Evolutionary conservation across 92 coral and sea anemone genomes (phyloP).

Genomic region (Hydrozoanthus gracilis): DNA sequence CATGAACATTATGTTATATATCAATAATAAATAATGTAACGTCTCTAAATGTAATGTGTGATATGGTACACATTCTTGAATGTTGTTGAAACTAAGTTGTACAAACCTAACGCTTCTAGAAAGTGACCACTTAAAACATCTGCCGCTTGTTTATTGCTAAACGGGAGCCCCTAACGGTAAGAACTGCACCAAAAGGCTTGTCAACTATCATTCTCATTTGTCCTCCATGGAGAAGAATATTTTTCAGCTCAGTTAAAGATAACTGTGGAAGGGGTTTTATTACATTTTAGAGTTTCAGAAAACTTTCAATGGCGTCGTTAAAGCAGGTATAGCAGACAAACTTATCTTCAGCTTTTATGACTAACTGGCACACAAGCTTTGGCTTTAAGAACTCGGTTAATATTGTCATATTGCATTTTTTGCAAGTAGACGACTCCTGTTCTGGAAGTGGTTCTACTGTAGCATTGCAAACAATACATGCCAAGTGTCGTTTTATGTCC

Average conservation of each 20-base stretch:
- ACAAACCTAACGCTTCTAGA: slow-evolving; percentile 35
- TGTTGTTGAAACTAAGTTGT: slow-evolving; percentile 35
- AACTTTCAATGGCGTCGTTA: slow-evolving; percentile 56
- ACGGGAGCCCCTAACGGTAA: slow-evolving; percentile 28
- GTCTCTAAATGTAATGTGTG: slow-evolving; percentile 33
- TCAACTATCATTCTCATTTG: slow-evolving; percentile 31
- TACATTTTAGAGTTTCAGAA: slow-evolving; percentile 33
- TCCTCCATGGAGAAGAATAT: slow-evolving; percentile 20
- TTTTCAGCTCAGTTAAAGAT: slow-evolving; percentile 17
- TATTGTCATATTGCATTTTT: slow-evolving; percentile 42
- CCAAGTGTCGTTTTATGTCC: slow-evolving; percentile 55
- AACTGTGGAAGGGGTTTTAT: slow-evolving; percentile 2
- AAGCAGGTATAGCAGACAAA: slow-evolving; percentile 43
- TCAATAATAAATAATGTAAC: slow-evolving; percentile 10
- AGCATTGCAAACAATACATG: slow-evolving; percentile 59
- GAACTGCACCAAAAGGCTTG: slow-evolving; percentile 36
- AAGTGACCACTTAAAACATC: slow-evolving; percentile 34
- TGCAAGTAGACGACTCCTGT: slow-evolving; percentile 62
- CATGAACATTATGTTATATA: slow-evolving; percentile 20
- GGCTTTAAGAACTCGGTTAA: slow-evolving; percentile 33
- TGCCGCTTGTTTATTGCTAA: slow-evolving; percentile 33
- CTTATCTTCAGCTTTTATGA: slow-evolving; percentile 56
- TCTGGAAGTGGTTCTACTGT: slow-evolving; percentile 56
- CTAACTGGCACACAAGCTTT: slow-evolving; percentile 61
- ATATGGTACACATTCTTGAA: slow-evolving; percentile 38